These are phyloP conservation scores for Xestia ashworthii DNA, from an alignment of 2,888 invertebrate species.

Conservation along the genomic window DNA sequence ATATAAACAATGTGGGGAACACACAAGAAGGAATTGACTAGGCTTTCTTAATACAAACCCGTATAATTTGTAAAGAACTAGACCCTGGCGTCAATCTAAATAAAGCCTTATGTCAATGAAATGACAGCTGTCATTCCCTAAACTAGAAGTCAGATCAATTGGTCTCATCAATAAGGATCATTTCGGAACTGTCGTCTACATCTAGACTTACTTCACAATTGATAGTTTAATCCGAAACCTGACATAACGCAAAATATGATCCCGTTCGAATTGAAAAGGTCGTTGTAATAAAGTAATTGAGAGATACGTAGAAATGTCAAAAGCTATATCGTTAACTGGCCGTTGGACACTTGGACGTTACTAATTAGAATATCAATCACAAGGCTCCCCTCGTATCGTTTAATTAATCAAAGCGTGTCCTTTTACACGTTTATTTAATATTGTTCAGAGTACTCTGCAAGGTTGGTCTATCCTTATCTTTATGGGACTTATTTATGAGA, in stretches of 20 bases:
- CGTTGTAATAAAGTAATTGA: conserved; percentile 61
- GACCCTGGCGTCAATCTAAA: neutral
- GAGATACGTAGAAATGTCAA: conserved; percentile 53
- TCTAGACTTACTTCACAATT: conserved; percentile 22
- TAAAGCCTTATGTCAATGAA: neutral
- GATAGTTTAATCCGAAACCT: conserved; percentile 42
- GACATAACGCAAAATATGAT: conserved; percentile 49
- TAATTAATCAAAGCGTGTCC: conserved; percentile 58
- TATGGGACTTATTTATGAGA: neutral
- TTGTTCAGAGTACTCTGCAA: conserved; percentile 44
- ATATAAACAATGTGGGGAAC: neutral
- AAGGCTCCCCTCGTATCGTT: conserved; percentile 57
- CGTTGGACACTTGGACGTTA: conserved; percentile 32
- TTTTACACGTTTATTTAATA: conserved; percentile 56
- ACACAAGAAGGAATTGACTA: neutral
- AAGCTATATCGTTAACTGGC: conserved; percentile 51
- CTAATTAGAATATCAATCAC: conserved; percentile 69
- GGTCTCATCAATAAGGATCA: conserved; percentile 8
- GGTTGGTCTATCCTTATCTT: conserved; percentile 31
- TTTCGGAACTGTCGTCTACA: conserved; percentile 20
- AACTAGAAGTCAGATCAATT: neutral
- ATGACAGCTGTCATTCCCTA: neutral
- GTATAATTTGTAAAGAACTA: neutral
- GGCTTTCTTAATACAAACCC: neutral
- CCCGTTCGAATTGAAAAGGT: conserved; percentile 64